Conservation (phyloP, 2,888 invertebrate genomes). For the Pristionchus arcanus region DNA sequence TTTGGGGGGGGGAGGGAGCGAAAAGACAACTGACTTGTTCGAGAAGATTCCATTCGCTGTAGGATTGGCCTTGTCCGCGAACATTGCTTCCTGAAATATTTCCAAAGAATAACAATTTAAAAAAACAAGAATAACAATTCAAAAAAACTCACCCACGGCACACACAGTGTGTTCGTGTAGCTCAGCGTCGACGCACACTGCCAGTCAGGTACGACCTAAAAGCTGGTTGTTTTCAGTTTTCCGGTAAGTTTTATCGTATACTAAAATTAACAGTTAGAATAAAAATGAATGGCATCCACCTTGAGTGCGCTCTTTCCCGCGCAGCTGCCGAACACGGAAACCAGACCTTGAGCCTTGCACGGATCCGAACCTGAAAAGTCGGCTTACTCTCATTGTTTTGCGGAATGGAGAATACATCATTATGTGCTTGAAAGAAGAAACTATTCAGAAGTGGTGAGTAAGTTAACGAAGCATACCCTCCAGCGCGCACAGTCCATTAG, state of each 20-base stretch:
- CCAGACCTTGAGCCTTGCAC: neutral
- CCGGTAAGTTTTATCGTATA: too few species aligned
- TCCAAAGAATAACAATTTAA: too few species aligned
- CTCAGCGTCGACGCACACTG: neutral
- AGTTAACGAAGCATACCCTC: neutral
- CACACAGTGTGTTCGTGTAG: neutral
- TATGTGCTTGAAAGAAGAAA: neutral
- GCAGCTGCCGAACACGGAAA: neutral
- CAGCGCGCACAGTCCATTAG: slow-evolving; percentile 27
- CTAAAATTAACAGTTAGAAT: too few species aligned
- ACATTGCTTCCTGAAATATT: neutral
- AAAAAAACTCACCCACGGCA: neutral
- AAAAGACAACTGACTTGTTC: neutral
- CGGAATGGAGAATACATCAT: neutral
- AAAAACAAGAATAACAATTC: too few species aligned
- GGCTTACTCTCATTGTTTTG: neutral
- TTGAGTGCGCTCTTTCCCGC: neutral
- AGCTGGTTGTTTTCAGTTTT: too few species aligned
- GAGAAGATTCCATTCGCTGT: neutral
- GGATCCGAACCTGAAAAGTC: neutral
- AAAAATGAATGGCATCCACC: neutral
- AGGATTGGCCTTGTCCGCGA: neutral
- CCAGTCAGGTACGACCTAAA: neutral
- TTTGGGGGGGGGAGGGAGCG: neutral
- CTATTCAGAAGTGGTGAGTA: neutral